Conservation (phyloP, 2,797 vertebrate genomes). For the Enteromius treurensis region DNA sequence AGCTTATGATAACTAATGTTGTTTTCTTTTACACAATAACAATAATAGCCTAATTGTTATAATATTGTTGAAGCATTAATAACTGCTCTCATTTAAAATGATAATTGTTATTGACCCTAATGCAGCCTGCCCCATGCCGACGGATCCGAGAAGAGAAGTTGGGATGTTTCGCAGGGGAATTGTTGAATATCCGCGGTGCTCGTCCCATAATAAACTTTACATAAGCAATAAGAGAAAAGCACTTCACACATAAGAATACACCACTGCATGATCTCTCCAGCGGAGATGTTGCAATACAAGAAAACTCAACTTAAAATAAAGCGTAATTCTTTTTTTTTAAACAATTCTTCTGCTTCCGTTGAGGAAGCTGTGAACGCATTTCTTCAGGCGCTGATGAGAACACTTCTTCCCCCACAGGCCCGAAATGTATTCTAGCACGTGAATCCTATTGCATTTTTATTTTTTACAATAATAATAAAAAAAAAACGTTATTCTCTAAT, state of each 20-base stretch:
- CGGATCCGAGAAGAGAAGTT: neutral
- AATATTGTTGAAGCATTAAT: neutral
- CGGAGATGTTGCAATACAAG: constrained; percentile 67
- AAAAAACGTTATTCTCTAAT: neutral
- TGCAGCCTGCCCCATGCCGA: no score
- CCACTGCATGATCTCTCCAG: constrained; percentile 69
- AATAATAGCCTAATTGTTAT: neutral
- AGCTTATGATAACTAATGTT: neutral
- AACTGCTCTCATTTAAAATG: neutral
- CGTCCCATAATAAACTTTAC: neutral
- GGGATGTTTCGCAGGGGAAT: neutral
- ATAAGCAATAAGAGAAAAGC: neutral
- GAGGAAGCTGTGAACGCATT: constrained; percentile 24
- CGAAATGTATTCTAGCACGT: neutral
- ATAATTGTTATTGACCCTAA: neutral
- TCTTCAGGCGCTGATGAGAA: neutral
- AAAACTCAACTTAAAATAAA: neutral
- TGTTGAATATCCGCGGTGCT: neutral
- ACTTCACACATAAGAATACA: constrained; percentile 61
- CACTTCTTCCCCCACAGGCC: no score
- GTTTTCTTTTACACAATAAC: neutral
- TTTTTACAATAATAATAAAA: neutral
- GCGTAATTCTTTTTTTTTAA: constrained; percentile 18
- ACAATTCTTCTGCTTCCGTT: neutral
- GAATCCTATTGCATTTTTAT: no score